Conservation (phyloP, 2,888 invertebrate species). For the Melanotus villosus region DNA sequence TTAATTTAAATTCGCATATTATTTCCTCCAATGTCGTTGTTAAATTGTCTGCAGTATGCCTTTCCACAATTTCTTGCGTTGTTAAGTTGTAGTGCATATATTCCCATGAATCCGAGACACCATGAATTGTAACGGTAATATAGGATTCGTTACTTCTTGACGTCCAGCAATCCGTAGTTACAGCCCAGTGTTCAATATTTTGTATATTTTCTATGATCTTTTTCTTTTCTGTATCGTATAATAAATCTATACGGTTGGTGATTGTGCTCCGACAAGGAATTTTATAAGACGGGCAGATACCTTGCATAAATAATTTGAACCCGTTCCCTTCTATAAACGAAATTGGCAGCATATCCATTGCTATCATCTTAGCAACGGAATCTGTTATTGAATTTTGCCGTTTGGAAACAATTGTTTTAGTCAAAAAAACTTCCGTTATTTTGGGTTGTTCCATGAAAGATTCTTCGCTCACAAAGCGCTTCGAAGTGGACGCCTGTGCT, state of each 20-base stretch:
- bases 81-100: conserved; percentile 45
- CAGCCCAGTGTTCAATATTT: background rate
- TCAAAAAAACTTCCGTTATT: no score
- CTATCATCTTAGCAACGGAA: background rate
- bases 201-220: background rate
- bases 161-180: conserved; percentile 54
- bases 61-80: conserved; percentile 48
- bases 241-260: background rate
- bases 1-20: conserved; percentile 48
- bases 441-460: no score
- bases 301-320: background rate
- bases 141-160: conserved; percentile 52
- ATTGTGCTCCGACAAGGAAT: background rate
- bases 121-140: conserved; percentile 52
- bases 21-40: conserved; percentile 50
- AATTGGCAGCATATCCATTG: background rate
- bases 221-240: background rate
- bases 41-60: conserved; percentile 50
- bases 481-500: no score
- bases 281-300: background rate
- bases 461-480: no score
- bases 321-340: background rate
- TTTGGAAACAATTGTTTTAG: no score
- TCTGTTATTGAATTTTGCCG: no score
- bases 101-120: conserved; percentile 47